phyloP scores from a whole-genome alignment of 2,797 vertebrate genomes.

The Buceros bicornis region DNA sequence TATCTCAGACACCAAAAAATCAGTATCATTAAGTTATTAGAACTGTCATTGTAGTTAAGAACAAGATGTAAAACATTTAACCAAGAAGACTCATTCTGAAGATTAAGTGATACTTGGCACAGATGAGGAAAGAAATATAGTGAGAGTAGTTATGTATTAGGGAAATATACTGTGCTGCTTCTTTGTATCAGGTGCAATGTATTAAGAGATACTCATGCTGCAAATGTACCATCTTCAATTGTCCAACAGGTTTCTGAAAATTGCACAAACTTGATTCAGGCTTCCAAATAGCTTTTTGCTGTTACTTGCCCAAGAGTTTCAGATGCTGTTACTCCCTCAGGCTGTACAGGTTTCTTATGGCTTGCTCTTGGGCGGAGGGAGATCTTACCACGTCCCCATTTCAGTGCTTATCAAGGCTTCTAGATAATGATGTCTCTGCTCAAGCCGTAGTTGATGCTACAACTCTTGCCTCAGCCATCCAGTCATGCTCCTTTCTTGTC shows the following conservation, averaged over 20 bases:
- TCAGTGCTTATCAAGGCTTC: conserved; percentile 77
- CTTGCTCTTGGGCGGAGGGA: conserved; percentile 86
- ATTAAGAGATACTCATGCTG: neutral
- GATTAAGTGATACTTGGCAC: neutral
- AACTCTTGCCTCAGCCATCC: neutral
- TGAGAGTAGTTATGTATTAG: neutral
- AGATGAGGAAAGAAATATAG: neutral
- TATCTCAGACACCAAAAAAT: neutral
- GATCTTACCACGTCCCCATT: conserved; percentile 80
- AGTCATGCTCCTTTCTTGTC: neutral
- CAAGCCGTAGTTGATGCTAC: conserved; percentile 79
- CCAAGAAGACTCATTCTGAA: neutral
- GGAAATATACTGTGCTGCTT: neutral
- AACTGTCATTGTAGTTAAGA: neutral
- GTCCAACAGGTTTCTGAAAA: neutral
- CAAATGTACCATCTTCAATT: neutral
- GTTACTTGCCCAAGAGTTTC: conserved; percentile 82
- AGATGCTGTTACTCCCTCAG: conserved; percentile 76
- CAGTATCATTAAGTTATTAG: neutral
- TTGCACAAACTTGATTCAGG: conserved; percentile 83
- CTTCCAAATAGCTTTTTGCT: conserved; percentile 83
- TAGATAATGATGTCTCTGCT: conserved; percentile 79
- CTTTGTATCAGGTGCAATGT: neutral
- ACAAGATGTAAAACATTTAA: neutral
- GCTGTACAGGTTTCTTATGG: conserved; percentile 83